Evolutionary conservation across 2,888 invertebrate species (phyloP), one percentile per base, ranked within the genome.

Genomic region (Mamestra brassicae): DNA sequence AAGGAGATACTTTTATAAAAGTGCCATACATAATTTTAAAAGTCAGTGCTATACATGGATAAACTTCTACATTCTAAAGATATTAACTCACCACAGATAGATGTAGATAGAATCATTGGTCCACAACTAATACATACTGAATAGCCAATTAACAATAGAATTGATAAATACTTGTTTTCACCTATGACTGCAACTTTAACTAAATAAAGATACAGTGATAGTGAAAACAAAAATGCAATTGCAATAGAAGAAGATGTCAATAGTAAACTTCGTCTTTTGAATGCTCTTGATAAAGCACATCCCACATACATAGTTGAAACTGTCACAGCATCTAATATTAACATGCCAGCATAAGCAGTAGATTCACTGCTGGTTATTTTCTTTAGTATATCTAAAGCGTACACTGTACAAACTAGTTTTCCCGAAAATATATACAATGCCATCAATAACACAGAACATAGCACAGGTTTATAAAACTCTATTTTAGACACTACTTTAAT

Each of bases 301-400:
- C 92, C 92, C 15, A 88, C 2, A 67, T 90, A 90, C 88, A 89
- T 89, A 34, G 87, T 85, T 1, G 81, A 63, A 15, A 92, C 87
- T 1, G 91, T 91, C 0, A 91, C 80, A 1, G 87, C 89, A 54
- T 92, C 92, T 42, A 92, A 78, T 64, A 92, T 89, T 5, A 92
- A 72, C 92, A 92, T 92, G 0, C 84, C 88, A 1, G 76, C 80
- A 17, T 92, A 92, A 0, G 91, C 90, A 0, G 87, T 78, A 4
- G 75, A 63, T 72, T 91, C 88, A 50, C 45, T 71, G 1, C 64
- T 67, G 0, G 89, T 89, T 4, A 92, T 89, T 55, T 87, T 89
- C 17, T 88, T 88, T 2, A 90, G 81, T 8, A 92, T 87, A 50
- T 90, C 90, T 63, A 92, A 64, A n/a, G 89, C 85, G 42, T 90